Conservation (phyloP, 2,113 vertebrate species). For the Paradoxurus hermaphroditus region DNA sequence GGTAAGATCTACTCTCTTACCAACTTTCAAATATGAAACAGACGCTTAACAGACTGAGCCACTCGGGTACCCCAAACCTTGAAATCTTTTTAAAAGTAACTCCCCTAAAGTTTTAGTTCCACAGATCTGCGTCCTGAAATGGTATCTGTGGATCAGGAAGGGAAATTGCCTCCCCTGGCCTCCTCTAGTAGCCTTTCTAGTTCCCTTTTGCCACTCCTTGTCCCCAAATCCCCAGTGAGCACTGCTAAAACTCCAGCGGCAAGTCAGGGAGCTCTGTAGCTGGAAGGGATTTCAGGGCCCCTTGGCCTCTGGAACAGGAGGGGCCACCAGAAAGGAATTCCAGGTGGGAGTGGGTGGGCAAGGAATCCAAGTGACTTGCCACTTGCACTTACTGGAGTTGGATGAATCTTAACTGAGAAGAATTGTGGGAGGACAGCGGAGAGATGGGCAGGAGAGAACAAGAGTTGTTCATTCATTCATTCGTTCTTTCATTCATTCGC, state of each 20-base stretch:
- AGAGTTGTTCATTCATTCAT: conserved; percentile 42
- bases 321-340: not conserved
- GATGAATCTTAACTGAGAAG: conserved; percentile 77
- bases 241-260: not conserved
- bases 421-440: conserved; percentile 79
- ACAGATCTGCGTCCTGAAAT: not conserved
- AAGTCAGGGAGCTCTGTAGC: not conserved
- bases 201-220: not conserved
- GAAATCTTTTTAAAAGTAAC: not conserved
- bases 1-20: not conserved
- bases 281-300: conserved; percentile 46
- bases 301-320: conserved; percentile 72
- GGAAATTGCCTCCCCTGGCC: not conserved
- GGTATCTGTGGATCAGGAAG: not conserved
- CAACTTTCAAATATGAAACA: not conserved
- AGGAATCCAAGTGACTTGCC: conserved; percentile 4
- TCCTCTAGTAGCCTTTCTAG: not conserved
- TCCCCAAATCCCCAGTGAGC: not conserved
- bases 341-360: not conserved
- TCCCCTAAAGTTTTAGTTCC: not conserved
- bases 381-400: conserved; percentile 76
- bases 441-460: conserved; percentile 51
- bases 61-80: not conserved
- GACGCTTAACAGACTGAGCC: too few relatives aligned
- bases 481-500: not conserved